Evolutionary conservation across 1,140 invertebrate genomes (phyloP), one percentile per base, ranked within the genome.

Genomic region (Agrilus planipennis): DNA sequence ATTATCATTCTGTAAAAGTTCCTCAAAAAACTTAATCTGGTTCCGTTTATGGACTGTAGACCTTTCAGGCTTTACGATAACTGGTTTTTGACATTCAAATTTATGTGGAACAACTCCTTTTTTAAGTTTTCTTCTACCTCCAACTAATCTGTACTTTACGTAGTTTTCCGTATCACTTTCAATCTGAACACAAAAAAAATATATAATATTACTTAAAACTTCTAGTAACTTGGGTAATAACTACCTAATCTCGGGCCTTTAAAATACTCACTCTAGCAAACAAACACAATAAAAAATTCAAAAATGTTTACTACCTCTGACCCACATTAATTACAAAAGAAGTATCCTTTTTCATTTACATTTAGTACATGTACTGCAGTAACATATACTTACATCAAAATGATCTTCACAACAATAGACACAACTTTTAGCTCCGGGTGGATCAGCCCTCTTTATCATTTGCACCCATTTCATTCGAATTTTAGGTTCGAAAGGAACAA

Each of bases 361-460:
- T n/a, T n/a, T n/a, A n/a, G n/a, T n/a, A n/a, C n/a, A n/a, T n/a
- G n/a, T n/a, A n/a, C 19, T 29, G n/a, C n/a, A 29, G n/a, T 34
- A 15, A 4, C 7, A 15, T 31, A 4, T 34, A 34, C 32, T 34
- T 34, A 34, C 32, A 18, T 34, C 4, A 34, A 34, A 34, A 34
- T 34, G 32, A 34, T 34, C 5, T 34, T 34, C 32, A 34, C 32
- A 17, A 17, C 15, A 17, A 34, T 4, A 34, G 16, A 34, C 7
- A 4, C 10, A 7, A 9, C 5, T 34, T 34, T 17, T 18, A 3
- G 4, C 32, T 6, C 15, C 7, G n/a, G 19, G 9, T 5, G 4
- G 11, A 6, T 34, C 19, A 4, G 32, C 32, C 6, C 32, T 4
- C 19, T 4, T 34, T 17, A 16, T 18, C 16, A 18, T 5, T 17